Percentiles rank a stretch among this genome's conserved stretches.
Evolutionary conservation across 2,797 vertebrate species (phyloP).

Genomic region (Monodelphis domestica): DNA sequence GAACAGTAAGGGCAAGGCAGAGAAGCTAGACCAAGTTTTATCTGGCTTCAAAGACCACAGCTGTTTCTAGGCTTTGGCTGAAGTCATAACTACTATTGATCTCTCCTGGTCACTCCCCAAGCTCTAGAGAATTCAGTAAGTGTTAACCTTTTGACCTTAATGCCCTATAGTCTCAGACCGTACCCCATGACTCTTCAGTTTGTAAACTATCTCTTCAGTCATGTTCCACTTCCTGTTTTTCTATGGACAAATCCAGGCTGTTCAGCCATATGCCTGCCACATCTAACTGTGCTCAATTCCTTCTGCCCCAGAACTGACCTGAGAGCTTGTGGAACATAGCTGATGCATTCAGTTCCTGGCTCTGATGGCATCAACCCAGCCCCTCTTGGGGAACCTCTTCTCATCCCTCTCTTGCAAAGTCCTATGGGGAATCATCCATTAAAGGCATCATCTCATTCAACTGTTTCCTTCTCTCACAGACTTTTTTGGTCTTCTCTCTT

Average conservation of each 20-base stretch:
- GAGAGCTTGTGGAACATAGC: neutral
- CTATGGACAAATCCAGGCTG: neutral
- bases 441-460: neutral
- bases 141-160: neutral
- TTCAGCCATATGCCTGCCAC: neutral
- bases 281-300: neutral
- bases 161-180: neutral
- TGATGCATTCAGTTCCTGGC: neutral
- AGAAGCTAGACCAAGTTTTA: neutral
- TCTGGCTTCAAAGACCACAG: neutral
- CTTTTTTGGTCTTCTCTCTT: neutral
- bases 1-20: neutral
- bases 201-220: neutral
- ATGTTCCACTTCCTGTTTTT: neutral
- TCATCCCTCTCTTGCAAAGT: neutral
- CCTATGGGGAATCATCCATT: neutral
- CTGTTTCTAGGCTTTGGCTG: neutral
- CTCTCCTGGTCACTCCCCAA: neutral
- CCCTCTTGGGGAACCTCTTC: neutral
- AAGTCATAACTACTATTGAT: neutral
- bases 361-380: neutral
- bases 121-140: neutral
- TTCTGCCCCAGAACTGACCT: neutral
- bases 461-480: neutral
- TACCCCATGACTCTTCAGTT: neutral